Conservation (phyloP, 23 tunicate species). For the Trididemnum clinides region DNA sequence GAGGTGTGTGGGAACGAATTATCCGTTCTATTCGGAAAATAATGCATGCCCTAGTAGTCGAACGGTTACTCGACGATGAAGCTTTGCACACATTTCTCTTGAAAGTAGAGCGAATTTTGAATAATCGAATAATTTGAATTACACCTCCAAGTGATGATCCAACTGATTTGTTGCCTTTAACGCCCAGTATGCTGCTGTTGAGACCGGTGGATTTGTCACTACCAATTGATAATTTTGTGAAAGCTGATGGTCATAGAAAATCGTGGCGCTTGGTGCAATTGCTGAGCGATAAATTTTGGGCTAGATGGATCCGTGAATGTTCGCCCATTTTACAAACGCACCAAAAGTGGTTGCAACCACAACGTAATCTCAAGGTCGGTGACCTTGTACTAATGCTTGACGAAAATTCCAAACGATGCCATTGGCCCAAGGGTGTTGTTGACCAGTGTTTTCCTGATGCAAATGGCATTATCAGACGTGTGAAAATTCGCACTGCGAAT, state of each 20-base stretch:
- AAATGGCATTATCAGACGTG: slow-evolving; percentile 27
- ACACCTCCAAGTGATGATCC: slow-evolving; percentile 28
- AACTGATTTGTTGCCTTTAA: not conserved
- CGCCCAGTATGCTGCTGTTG: slow-evolving; percentile 22
- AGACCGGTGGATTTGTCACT: slow-evolving; percentile 13
- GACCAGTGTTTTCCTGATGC: slow-evolving; percentile 21
- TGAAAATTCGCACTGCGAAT: not conserved
- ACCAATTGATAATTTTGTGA: slow-evolving; percentile 20
- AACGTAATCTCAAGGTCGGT: slow-evolving; percentile 20
- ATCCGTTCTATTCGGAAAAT: slow-evolving; percentile 38
- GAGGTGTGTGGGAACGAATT: slow-evolving; percentile 28
- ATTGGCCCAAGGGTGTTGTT: slow-evolving; percentile 43
- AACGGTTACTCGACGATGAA: not conserved
- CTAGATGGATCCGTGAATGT: slow-evolving; percentile 15
- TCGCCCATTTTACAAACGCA: slow-evolving; percentile 23
- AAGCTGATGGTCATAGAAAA: slow-evolving; percentile 26
- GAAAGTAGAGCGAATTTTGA: slow-evolving; percentile 1
- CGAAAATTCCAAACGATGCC: slow-evolving; percentile 9
- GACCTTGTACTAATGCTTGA: slow-evolving; percentile 29
- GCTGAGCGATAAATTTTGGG: slow-evolving; percentile 21
- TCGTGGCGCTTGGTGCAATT: slow-evolving; percentile 15
- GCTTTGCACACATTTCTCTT: not conserved
- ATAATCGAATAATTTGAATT: not conserved
- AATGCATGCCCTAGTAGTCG: not conserved
- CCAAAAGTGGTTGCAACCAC: slow-evolving; percentile 38